Evolutionary conservation across 2,888 invertebrate species (phyloP).

Genomic region (Chirona hameri): DNA sequence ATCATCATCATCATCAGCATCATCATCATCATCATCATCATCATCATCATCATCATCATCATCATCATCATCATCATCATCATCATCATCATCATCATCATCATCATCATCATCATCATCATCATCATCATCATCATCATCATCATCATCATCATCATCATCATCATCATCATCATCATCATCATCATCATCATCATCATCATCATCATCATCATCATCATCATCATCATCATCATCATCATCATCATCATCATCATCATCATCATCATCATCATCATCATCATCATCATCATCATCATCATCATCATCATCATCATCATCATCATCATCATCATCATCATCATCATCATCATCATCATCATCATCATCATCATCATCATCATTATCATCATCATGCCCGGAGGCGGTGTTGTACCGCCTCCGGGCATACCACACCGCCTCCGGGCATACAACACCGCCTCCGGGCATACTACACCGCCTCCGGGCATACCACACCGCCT

Average conservation of each 20-base stretch:
- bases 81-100: slow-evolving; percentile 22
- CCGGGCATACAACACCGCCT: no score
- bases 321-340: slow-evolving; percentile 24
- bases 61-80: slow-evolving; percentile 22
- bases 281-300: slow-evolving; percentile 22
- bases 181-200: slow-evolving; percentile 22
- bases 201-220: slow-evolving; percentile 22
- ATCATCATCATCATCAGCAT: no score
- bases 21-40: no score
- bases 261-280: slow-evolving; percentile 22
- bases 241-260: slow-evolving; percentile 22
- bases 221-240: slow-evolving; percentile 22
- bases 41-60: slow-evolving; percentile 22
- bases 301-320: slow-evolving; percentile 23
- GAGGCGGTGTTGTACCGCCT: no score
- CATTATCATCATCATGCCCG: no score
- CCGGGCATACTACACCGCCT: no score
- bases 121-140: slow-evolving; percentile 22
- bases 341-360: slow-evolving; percentile 22
- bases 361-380: slow-evolving; percentile 22
- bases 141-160: slow-evolving; percentile 22
- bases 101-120: slow-evolving; percentile 22
- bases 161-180: slow-evolving; percentile 22
- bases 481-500: no score
- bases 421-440: no score